Conservation (phyloP, 2,888 invertebrate species). For the Drosophila yooni region DNA sequence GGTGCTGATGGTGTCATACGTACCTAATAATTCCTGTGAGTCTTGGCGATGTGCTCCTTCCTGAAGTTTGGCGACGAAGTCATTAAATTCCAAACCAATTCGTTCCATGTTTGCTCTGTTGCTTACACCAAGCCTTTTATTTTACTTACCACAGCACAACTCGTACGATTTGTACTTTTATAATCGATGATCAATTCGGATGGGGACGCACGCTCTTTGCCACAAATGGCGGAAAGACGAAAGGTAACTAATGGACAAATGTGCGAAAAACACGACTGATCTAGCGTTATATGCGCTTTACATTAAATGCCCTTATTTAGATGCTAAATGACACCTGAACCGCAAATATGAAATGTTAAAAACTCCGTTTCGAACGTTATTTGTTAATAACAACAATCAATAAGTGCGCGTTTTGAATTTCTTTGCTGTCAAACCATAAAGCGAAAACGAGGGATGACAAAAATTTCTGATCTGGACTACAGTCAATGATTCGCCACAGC, state of each 20-base stretch:
- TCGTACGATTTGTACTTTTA: not conserved
- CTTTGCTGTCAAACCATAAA: slow-evolving; percentile 26
- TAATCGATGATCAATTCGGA: not conserved
- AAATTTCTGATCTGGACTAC: slow-evolving; percentile 12
- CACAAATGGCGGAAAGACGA: slow-evolving; percentile 4
- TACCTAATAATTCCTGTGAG: slow-evolving; percentile 28
- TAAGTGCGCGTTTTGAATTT: slow-evolving; percentile 25
- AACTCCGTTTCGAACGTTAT: not conserved
- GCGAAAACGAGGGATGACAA: slow-evolving; percentile 21
- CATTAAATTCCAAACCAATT: slow-evolving; percentile 16
- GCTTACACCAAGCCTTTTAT: not conserved
- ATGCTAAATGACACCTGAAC: slow-evolving; percentile 5
- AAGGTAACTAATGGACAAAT: slow-evolving; percentile 32
- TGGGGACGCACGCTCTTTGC: not conserved
- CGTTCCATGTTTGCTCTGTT: slow-evolving; percentile 5
- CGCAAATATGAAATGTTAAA: not conserved
- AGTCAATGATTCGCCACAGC: slow-evolving; percentile 6
- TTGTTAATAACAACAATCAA: slow-evolving; percentile 15
- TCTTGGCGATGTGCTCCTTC: slow-evolving; percentile 15
- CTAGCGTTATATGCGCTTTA: not conserved
- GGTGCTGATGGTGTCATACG: not conserved
- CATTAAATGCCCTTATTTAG: slow-evolving; percentile 1
- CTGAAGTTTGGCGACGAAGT: slow-evolving; percentile 4
- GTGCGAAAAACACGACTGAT: slow-evolving; percentile 9
- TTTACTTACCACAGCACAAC: not conserved